Evolutionary conservation across 2,888 invertebrate species (phyloP).

Genomic region (Euzetes globulus): DNA sequence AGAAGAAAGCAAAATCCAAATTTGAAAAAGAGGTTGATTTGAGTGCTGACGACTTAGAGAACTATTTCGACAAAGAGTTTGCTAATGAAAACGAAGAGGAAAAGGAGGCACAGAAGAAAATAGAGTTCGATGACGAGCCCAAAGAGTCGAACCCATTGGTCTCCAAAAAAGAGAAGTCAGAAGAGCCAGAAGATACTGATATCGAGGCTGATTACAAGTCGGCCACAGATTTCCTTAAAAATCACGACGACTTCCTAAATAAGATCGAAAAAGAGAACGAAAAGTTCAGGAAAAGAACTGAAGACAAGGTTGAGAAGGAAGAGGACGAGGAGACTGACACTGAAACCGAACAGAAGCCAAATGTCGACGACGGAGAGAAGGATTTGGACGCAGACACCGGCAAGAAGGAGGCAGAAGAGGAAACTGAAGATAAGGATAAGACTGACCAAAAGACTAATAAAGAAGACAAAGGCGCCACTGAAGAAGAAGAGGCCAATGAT

Average conservation of each 20-base stretch:
- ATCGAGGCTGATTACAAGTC: background rate
- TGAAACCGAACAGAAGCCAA: background rate
- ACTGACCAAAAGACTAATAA: background rate
- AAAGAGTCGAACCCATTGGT: constrained; percentile 17
- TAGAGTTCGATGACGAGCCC: background rate
- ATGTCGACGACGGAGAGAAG: constrained; percentile 6
- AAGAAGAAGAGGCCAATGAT: background rate
- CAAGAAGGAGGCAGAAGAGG: background rate
- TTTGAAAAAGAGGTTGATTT: constrained; percentile 4
- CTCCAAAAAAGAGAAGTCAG: background rate
- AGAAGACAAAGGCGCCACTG: background rate
- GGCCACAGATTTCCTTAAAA: constrained; percentile 1
- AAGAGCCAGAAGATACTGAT: background rate
- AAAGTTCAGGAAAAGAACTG: constrained; percentile 13
- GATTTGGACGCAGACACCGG: background rate
- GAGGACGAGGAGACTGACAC: background rate
- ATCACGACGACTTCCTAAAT: constrained; percentile 10
- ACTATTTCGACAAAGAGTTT: constrained; percentile 22
- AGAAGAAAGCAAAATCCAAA: background rate
- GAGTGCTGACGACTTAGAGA: constrained; percentile 1
- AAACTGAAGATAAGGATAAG: background rate
- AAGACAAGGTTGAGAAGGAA: background rate
- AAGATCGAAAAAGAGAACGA: constrained; percentile 24
- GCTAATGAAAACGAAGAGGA: background rate
- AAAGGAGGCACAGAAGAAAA: background rate